These are phyloP conservation scores for Notodonta ziczac DNA, from an alignment of 2,888 invertebrate genomes.

Conservation along the genomic window DNA sequence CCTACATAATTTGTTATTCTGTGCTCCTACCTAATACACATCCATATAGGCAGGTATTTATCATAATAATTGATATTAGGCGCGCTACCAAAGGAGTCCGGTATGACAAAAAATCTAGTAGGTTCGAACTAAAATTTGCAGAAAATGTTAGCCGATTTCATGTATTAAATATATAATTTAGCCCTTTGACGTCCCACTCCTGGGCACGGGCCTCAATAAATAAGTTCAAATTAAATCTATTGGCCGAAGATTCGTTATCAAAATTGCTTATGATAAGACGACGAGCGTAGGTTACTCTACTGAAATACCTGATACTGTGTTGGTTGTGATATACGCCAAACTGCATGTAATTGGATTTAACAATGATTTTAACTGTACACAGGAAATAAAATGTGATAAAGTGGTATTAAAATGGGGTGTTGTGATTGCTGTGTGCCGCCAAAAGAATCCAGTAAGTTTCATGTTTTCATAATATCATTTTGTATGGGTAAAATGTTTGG, in stretches of 20 bases:
- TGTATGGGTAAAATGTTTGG: no score
- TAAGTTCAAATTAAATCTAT: constrained; percentile 16
- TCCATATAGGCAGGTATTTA: no score
- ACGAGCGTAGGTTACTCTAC: constrained; percentile 6
- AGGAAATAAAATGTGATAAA: constrained; percentile 23
- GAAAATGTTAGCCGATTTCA: neutral
- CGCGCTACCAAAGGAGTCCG: no score
- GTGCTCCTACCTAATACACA: no score
- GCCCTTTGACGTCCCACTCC: no score
- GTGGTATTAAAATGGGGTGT: constrained; percentile 60
- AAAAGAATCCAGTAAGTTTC: constrained; percentile 69
- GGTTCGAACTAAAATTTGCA: neutral
- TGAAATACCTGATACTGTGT: constrained; percentile 13
- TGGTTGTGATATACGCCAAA: constrained; percentile 8
- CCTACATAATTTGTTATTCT: no score
- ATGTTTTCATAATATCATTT: neutral
- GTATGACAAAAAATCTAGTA: neutral
- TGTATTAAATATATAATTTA: no score
- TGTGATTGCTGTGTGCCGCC: constrained; percentile 65
- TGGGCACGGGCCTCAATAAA: neutral
- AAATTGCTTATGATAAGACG: constrained; percentile 27
- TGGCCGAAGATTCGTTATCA: constrained; percentile 31
- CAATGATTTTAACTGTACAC: constrained; percentile 5
- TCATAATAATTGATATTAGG: no score
- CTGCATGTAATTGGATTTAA: constrained; percentile 2